Base-by-base conservation (phyloP, 23 tunicate genomes). In the Styela clava region DNA sequence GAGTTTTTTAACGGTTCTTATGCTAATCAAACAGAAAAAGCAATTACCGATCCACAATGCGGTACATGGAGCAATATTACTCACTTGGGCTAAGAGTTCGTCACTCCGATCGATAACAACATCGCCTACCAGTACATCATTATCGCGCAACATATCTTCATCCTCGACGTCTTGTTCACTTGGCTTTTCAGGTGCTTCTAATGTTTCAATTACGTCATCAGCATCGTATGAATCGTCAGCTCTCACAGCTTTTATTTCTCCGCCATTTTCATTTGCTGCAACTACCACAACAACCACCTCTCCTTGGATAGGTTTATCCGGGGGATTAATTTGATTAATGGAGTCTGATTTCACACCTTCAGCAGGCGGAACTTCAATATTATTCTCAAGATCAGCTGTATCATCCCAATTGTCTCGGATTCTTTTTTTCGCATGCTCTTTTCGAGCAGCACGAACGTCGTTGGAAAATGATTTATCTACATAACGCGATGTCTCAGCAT, bases 91-190 rank as follows among this genome's bases (percentile, higher is more conserved):
- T 44, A 62, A 27, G 33, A 93, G 84, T 56, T 93, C 98, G 23
- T 93, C 98, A 69, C 93, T 87, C 68, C 83, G 77, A 81, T 91
- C 97, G 35, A 91, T 86, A 28, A 91, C 82, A 24, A 91, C 33
- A 3, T 87, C 65, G 31, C 83, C 86, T 32, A 85, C 74, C 64
- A 91, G 69, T 62, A 86, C 87, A 78, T 91, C 97, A 78, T 86
- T 91, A 31, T 91, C 97, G 33, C 97, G 84, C 24, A 91, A 83
- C 56, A 86, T 86, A 61, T 86, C 91, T 18, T 77, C 85, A 33
- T 89, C 88, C 30, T 79, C 87, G 33, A 79, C 79, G 34, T 85
- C 88, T 3, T 34, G 52, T 20, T 83, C 86, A 3, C 35, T 74
- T n/a, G 83, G 74, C 73, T 89, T 91, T 24, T 78, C 74, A 19